Base-by-base conservation (phyloP, 1,140 invertebrate genomes). In the Zeugodacus cucurbitae region DNA sequence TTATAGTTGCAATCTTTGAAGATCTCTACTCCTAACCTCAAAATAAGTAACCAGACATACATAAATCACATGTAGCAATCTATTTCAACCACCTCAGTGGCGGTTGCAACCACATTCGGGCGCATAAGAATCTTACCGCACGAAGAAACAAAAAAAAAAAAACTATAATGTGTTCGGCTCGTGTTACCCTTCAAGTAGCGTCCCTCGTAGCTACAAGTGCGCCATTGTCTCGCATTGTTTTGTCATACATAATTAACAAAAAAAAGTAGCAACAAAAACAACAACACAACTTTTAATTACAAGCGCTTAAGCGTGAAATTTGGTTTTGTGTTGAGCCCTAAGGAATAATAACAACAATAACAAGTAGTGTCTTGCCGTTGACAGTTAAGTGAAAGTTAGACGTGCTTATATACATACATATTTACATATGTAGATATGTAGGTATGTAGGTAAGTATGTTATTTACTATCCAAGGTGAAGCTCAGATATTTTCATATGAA, bases 271-370 rank as follows among this genome's bases (percentile, higher is more conserved):
- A 54, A 54, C 48, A 54, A 62, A 10, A 62, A 62, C 58, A 62
- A 74, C 17, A 41, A 41, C 67, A 74, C 34, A 74, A 74, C 34
- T 74, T 74, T 74, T 74, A 74, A 74, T 74, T 74, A 74, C 32
- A 41, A 41, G 22, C 67, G 67, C 67, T 74, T 74, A 74, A 74
- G 67, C 67, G 34, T 34, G 67, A 74, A 74, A 41, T 74, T 74
- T 6, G 67, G 32, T 74, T 64, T 74, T 74, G 34, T 20, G 26
- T 32, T 67, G 34, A 22, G 34, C 67, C 32, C 67, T 32, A 22
- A 37, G 34, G 34, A 3, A 29, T 5, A 67, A 67, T 14, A 34
- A 34, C 48, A 54, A 17, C 48, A 54, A 26, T 10, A 22, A 22
- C 20, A 62, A 62, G 0, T n/a, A 26, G 5, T 62, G n/a, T 0